These are phyloP conservation scores for Hemicentrotus pulcherrimus DNA, from an alignment of 35 echinoderm and acorn worm genomes.

Conservation along the genomic window DNA sequence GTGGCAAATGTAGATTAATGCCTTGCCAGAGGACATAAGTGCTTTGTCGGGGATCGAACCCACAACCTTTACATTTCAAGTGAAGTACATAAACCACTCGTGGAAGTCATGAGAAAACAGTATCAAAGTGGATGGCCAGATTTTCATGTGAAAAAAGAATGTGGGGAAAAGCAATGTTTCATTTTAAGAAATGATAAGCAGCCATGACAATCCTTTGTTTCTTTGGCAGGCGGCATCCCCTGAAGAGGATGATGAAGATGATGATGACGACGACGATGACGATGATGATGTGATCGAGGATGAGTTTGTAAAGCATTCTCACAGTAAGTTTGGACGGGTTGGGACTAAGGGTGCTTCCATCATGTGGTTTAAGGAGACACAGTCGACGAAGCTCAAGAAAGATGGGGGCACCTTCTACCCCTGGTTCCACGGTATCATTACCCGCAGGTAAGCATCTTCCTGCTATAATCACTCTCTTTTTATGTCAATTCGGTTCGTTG, in stretches of 20 bases:
- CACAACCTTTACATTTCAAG: too few relatives aligned
- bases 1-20: too few relatives aligned
- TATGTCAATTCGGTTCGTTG: too few relatives aligned
- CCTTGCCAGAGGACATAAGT: too few relatives aligned
- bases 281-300: constrained; percentile 91
- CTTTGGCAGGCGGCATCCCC: background rate
- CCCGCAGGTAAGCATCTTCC: constrained; percentile 67
- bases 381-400: constrained; percentile 64
- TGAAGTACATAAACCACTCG: too few relatives aligned
- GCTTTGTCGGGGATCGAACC: too few relatives aligned
- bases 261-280: constrained; percentile 72
- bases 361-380: constrained; percentile 91
- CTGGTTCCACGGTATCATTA: constrained; percentile 99
- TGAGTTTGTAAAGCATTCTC: constrained; percentile 77
- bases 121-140: too few relatives aligned
- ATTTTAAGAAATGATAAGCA: background rate
- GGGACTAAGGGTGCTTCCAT: constrained; percentile 72
- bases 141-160: too few relatives aligned
- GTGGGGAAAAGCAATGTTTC: too few relatives aligned
- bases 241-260: constrained; percentile 51
- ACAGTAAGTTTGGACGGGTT: constrained; percentile 56
- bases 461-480: too few relatives aligned
- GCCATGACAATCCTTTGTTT: background rate
- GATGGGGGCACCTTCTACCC: constrained; percentile 61
- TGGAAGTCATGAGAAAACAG: too few relatives aligned